Base-by-base conservation (phyloP, 1,140 invertebrate species). In the Papilio xuthus region DNA sequence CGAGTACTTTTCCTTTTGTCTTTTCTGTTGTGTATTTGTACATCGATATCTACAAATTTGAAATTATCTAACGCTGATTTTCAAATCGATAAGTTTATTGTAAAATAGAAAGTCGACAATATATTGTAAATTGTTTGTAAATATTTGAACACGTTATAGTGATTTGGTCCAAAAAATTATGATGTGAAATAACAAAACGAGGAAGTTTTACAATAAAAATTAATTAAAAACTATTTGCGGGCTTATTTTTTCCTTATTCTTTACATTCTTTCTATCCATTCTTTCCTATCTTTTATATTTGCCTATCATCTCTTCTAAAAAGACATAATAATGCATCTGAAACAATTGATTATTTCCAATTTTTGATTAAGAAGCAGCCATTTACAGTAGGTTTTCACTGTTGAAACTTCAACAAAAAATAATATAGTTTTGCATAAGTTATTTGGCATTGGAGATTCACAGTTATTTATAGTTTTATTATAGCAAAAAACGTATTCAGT, bases 51-150 rank as follows among this genome's bases (percentile, higher is more conserved):
- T 12, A 23, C 26, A 4, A 32, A 26, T 63, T 63, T 63, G 60
- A 63, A 28, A 15, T 15, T 10, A 63, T 63, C 26, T 63, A 32
- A 32, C 13, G 60, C 23, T 63, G 56, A 60, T 23, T 63, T 26
- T 26, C 10, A 28, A 28, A 15, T 63, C 23, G 23, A 63, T 28
- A 63, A 63, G 60, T 63, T 63, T 15, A 28, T 15, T 63, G 60
- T 28, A 69, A 32, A 60, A 60, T 69, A 23, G 10, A 20, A 60
- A 50, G n/a, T 76, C n/a, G 53, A 63, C 12, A 63, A 28, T 6
- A 63, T 6, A 28, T 63, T 63, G 23, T 63, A 63, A 32, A 63
- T 28, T 18, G 60, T 63, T 63, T 63, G 56, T 63, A 28, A 63
- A 28, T 32, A 23, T 60, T 60, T 60, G 23, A 28, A 63, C 12